A percentile compares a stretch with the other conserved stretches of the same genome.
Conservation (phyloP, 2,113 vertebrate species). For the Micromys minutus region DNA sequence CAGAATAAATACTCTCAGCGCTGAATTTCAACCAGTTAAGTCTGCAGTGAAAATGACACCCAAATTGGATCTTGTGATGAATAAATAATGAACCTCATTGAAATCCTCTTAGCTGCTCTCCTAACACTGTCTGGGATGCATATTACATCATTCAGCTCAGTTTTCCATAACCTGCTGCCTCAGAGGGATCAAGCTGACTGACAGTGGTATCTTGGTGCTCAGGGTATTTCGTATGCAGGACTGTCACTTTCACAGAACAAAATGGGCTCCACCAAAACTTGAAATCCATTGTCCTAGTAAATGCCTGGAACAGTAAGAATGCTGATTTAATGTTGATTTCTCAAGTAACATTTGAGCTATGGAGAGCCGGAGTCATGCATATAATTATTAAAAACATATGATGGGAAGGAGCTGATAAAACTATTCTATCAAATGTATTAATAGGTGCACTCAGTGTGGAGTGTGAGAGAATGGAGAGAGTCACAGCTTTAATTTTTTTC, state of each 20-base stretch:
- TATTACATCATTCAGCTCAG: conserved; percentile 68
- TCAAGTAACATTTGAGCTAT: conserved; percentile 21
- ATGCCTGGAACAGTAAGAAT: conserved; percentile 30
- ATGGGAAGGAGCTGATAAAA: not conserved
- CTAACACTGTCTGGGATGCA: conserved; percentile 55
- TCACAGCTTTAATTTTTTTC: not conserved
- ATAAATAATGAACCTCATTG: conserved; percentile 76
- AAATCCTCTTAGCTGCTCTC: conserved; percentile 62
- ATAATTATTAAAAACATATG: not conserved
- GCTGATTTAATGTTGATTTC: conserved; percentile 55
- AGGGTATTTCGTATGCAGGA: conserved; percentile 32
- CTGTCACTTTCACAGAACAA: conserved; percentile 31
- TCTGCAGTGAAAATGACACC: conserved; percentile 73
- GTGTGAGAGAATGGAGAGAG: not conserved
- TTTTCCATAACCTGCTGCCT: conserved; percentile 68
- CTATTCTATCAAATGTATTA: not conserved
- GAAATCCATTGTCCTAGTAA: conserved; percentile 48
- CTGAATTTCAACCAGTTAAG: conserved; percentile 74
- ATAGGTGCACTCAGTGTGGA: not conserved
- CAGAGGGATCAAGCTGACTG: conserved; percentile 54
- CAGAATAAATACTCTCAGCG: conserved; percentile 50
- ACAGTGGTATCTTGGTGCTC: not conserved
- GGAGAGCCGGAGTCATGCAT: not conserved
- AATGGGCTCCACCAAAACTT: conserved; percentile 18
- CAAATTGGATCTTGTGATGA: conserved; percentile 76